A percentile compares a stretch with the other conserved stretches of the same genome.
Conservation (phyloP, 1,140 invertebrate species). For the Brachystomella parvula region DNA sequence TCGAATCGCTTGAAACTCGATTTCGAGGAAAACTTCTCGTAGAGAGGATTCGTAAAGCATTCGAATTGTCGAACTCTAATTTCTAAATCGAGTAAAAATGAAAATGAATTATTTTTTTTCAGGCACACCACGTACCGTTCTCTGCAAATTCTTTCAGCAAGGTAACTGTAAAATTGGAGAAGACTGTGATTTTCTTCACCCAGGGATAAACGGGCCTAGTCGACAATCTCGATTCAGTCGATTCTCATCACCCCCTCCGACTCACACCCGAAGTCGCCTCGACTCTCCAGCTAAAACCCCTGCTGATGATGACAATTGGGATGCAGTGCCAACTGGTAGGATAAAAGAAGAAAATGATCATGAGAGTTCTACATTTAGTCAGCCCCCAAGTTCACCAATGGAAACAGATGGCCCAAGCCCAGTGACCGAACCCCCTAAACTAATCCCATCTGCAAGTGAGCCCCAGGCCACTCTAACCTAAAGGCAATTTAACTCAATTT, state of each 20-base stretch:
- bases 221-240: conserved; percentile 2
- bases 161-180: neutral
- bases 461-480: neutral
- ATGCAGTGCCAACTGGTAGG: neutral
- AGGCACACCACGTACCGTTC: neutral
- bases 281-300: neutral
- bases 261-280: neutral
- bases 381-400: conserved; percentile 1
- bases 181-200: conserved; percentile 5
- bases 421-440: neutral
- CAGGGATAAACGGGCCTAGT: neutral
- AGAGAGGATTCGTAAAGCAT: neutral
- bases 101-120: neutral
- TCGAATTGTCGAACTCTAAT: neutral
- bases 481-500: neutral
- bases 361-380: neutral
- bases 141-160: conserved; percentile 1
- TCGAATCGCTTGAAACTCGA: too few species aligned
- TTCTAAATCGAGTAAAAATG: neutral
- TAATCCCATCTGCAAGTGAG: neutral
- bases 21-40: neutral
- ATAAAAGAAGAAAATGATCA: neutral
- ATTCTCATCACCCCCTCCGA: conserved; percentile 1
- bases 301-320: conserved; percentile 3
- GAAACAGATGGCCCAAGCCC: neutral